Evolutionary conservation across 2,113 vertebrate species (phyloP).

Genomic region (Halichoeres trimaculatus): DNA sequence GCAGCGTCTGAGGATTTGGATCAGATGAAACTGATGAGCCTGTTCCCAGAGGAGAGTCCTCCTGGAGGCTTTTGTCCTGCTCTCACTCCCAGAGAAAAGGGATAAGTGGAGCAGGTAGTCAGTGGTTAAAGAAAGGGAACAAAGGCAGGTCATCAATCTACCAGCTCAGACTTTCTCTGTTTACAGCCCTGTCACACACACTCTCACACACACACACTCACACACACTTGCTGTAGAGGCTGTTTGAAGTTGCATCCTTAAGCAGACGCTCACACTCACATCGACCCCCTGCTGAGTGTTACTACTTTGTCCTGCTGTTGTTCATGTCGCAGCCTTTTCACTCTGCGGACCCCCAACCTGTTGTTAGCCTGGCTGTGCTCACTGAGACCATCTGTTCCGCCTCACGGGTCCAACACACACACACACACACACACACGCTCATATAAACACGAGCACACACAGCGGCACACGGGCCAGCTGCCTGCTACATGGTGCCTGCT

Average conservation of each 20-base stretch:
- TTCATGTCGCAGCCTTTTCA: slow-evolving; percentile 69
- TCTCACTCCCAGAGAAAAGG: slow-evolving; percentile 8
- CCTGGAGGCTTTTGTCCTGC: background rate
- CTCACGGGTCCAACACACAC: slow-evolving; percentile 57
- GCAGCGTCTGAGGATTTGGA: background rate
- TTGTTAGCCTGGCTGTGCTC: slow-evolving; percentile 71
- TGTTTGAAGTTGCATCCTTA: slow-evolving; percentile 61
- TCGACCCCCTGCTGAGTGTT: slow-evolving; percentile 52
- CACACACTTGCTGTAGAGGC: slow-evolving; percentile 16
- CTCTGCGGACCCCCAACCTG: slow-evolving; percentile 73
- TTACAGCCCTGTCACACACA: slow-evolving; percentile 30
- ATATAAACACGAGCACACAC: slow-evolving; percentile 10
- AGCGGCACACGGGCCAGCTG: slow-evolving; percentile 68
- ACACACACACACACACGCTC: slow-evolving; percentile 10
- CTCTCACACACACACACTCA: slow-evolving; percentile 6
- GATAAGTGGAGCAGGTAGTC: slow-evolving; percentile 32
- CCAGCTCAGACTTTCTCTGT: slow-evolving; percentile 40
- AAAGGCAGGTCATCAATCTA: slow-evolving; percentile 25
- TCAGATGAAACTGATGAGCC: background rate
- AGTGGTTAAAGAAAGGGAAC: slow-evolving; percentile 34
- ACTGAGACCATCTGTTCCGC: slow-evolving; percentile 81
- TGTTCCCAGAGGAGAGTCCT: slow-evolving; percentile 2
- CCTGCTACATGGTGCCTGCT: slow-evolving; percentile 72
- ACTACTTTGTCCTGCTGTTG: slow-evolving; percentile 60
- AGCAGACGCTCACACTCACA: slow-evolving; percentile 46